Percentiles rank a stretch among this genome's conserved stretches.
Conservation (phyloP, 35 echinoderm and acorn worm species). For the Lytechinus pictus region DNA sequence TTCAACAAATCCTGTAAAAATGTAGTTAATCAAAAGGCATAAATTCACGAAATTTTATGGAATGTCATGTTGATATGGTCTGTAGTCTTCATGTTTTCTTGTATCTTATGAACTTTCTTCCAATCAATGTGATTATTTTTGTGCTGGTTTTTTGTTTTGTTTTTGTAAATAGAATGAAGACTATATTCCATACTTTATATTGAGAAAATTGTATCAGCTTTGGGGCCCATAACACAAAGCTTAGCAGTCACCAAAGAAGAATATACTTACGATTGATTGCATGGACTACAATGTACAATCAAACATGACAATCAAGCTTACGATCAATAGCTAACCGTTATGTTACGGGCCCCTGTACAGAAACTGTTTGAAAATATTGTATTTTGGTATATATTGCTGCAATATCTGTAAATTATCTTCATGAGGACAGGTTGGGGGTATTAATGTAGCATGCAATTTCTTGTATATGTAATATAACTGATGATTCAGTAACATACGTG, state of each 20-base stretch:
- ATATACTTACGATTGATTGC: too few species aligned
- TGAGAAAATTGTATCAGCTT: background rate
- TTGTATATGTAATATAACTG: background rate
- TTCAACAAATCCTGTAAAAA: too few species aligned
- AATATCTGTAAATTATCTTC: background rate
- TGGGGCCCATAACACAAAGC: background rate
- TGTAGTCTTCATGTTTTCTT: background rate
- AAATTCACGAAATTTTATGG: too few species aligned
- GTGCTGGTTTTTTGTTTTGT: background rate
- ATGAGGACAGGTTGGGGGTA: background rate
- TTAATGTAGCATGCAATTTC: background rate
- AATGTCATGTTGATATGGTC: too few species aligned
- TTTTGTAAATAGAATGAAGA: background rate
- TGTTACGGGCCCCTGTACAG: background rate
- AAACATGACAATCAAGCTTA: too few species aligned
- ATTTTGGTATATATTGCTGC: conserved; percentile 4
- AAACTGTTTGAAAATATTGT: background rate
- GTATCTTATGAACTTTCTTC: background rate
- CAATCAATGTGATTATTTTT: background rate
- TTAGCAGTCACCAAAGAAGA: too few species aligned
- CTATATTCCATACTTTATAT: conserved; percentile 13
- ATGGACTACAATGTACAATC: too few species aligned
- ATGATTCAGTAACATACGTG: too few species aligned
- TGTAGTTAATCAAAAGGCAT: too few species aligned
- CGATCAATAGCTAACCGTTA: too few species aligned